Base-by-base conservation (phyloP, 2,888 invertebrate genomes). In the Apodemia duryi region DNA sequence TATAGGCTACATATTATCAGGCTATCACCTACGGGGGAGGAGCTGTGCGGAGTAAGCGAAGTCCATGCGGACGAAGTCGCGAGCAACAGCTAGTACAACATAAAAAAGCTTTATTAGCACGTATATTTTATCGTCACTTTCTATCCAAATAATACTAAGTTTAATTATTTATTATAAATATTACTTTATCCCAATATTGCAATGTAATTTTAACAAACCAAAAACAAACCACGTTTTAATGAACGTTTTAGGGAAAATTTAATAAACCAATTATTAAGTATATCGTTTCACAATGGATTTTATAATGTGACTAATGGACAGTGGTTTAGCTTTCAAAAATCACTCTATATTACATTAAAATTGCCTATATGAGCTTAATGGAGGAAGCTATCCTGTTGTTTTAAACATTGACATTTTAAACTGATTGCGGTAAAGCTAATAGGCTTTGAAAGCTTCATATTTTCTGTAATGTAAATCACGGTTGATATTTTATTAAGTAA, bases 321-420 rank as follows among this genome's bases (percentile, higher is more conserved):
- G 77, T 74, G 76, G 80, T 68, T 78, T 80, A 82, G 79, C 79
- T 73, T 74, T 76, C 79, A 82, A 85, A 86, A 85, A 85, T 81
- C 82, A 83, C 82, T 70, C 75, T 74, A 73, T 80, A 83, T 6
- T 35, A 35, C 32, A 60, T 57, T 86, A 83, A 81, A 86, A 86
- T 86, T 85, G 79, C 84, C 79, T 82, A 79, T 81, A 82, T 78
- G 84, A 80, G 70, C 79, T 79, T 86, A 84, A 85, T 85, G 82
- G 84, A 82, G 70, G 64, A 71, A 73, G 73, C 79, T 81, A 83
- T 80, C 82, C 70, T 67, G 67, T 68, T 67, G 64, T 73, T 49
- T 73, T 69, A 72, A 73, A 73, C 57, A 57, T 57, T 57, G 57
- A 6, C 13, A 57, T 32, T 57, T 32, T 32, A 54, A 54, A 51